Base-by-base conservation (phyloP, 2,797 vertebrate genomes). In the Lepilemur septentrionalis region DNA sequence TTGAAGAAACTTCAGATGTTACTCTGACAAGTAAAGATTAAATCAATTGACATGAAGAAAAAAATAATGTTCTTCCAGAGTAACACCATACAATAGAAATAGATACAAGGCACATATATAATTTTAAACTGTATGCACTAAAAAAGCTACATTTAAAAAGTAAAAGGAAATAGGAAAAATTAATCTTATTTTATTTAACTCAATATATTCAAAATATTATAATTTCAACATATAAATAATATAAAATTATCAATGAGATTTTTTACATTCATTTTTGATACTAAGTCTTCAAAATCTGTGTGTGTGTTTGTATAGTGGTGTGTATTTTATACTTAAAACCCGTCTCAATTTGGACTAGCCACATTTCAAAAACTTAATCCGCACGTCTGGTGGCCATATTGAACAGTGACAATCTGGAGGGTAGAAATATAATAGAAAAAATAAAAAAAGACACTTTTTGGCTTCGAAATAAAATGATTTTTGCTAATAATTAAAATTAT, bases 131-230 rank as follows among this genome's bases (percentile, higher is more conserved):
- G 3, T 65, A 17, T 32, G n/a, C 15, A 76, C 90, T 41, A 23
- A 78, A 70, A 63, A 75, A 82, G 70, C 38, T 30, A 80, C 10
- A 57, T 93, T 86, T n/a, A 61, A 86, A 78, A 55, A 50, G 69
- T n/a, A 48, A 25, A 88, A 65, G 23, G 13, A 93, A 75, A 70
- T 55, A 72, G 22, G 65, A 20, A 30, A 73, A 86, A 32, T 63
- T 38, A 89, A 73, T 30, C 32, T 93, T 91, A 63, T 91, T 94
- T 50, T 72, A 83, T 83, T 80, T 41, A 72, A 38, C 10, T 94
- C 13, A 46, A 22, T 73, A 28, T 70, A 55, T 52, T 32, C 5
- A 78, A 93, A 48, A 15, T 67, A 32, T 52, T 59, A 75, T 43
- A 5, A 86, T 84, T 92, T 84, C 12, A 92, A 76, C 9, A 76